Conservation (phyloP, 2,888 invertebrate genomes). For the Acrobasis repandana region DNA sequence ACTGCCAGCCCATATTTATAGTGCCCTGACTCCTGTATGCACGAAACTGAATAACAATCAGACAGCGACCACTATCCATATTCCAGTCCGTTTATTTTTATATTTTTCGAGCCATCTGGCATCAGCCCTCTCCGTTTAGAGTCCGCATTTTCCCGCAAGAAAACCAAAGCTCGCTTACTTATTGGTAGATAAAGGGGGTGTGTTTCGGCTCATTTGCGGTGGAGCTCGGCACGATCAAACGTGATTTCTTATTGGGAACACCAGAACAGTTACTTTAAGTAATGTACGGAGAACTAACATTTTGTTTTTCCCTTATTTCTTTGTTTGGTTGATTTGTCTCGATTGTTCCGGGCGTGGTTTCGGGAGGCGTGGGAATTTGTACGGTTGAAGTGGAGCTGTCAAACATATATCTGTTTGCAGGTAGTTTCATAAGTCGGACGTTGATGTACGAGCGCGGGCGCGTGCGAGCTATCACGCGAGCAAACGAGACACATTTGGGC, state of each 20-base stretch:
- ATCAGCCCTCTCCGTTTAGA: constrained; percentile 55
- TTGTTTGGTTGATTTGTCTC: constrained; percentile 22
- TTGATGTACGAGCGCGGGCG: constrained; percentile 64
- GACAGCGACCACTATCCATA: constrained; percentile 61
- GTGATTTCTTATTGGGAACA: constrained; percentile 74
- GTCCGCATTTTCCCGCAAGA: constrained; percentile 53
- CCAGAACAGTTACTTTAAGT: constrained; percentile 53
- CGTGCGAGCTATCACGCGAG: constrained; percentile 42
- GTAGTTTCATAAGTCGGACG: constrained; percentile 68
- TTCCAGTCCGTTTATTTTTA: constrained; percentile 73
- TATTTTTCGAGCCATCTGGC: constrained; percentile 74
- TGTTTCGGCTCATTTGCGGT: constrained; percentile 79
- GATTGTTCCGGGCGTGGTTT: constrained; percentile 2
- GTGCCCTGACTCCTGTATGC: constrained; percentile 49
- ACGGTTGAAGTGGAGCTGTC: constrained; percentile 51
- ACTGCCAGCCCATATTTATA: constrained; percentile 54
- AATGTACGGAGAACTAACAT: constrained; percentile 44
- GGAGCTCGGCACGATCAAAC: constrained; percentile 66
- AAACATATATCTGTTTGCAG: constrained; percentile 62
- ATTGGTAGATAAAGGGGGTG: constrained; percentile 76
- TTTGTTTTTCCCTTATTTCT: constrained; percentile 20
- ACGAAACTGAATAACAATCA: constrained; percentile 67
- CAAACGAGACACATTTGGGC: constrained; percentile 60
- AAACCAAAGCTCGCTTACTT: constrained; percentile 71
- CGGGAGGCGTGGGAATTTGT: constrained; percentile 32